These are phyloP conservation scores for rabbit (Oryctolagus cuniculus) DNA, from an alignment of 2,113 vertebrate genomes.

Conservation along the genomic window DNA sequence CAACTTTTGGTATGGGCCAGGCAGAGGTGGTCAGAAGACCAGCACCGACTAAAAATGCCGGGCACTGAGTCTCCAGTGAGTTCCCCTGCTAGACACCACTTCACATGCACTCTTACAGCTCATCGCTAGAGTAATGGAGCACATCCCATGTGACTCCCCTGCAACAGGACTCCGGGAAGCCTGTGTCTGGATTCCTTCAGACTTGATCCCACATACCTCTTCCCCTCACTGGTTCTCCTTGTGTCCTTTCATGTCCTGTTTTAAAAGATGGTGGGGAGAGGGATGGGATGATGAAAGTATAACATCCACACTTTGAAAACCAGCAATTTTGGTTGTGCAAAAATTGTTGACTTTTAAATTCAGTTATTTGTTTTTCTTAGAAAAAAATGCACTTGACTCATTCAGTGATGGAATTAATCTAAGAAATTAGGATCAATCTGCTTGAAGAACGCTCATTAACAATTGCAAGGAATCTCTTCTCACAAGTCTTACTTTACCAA, in stretches of 20 bases:
- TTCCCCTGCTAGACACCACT: background rate
- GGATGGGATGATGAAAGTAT: background rate
- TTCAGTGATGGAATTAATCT: constrained; percentile 8
- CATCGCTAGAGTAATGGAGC: background rate
- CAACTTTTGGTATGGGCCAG: background rate
- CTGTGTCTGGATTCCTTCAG: background rate
- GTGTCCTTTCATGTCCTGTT: background rate
- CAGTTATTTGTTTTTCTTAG: constrained; percentile 14
- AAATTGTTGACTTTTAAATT: background rate
- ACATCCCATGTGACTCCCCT: background rate
- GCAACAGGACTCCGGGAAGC: background rate
- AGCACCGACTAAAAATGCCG: background rate
- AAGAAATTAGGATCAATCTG: background rate
- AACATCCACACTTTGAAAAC: background rate
- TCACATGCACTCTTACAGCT: background rate
- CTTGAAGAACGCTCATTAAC: background rate
- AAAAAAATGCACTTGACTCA: constrained; percentile 15
- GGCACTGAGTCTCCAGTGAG: background rate
- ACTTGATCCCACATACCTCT: background rate
- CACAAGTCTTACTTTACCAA: background rate
- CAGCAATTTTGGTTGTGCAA: background rate
- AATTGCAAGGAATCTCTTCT: background rate
- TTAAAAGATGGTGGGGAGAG: background rate
- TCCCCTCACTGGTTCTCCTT: background rate
- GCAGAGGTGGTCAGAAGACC: background rate